Evolutionary conservation across 2,797 vertebrate species (phyloP).

Genomic region (Sebastes vulpes): DNA sequence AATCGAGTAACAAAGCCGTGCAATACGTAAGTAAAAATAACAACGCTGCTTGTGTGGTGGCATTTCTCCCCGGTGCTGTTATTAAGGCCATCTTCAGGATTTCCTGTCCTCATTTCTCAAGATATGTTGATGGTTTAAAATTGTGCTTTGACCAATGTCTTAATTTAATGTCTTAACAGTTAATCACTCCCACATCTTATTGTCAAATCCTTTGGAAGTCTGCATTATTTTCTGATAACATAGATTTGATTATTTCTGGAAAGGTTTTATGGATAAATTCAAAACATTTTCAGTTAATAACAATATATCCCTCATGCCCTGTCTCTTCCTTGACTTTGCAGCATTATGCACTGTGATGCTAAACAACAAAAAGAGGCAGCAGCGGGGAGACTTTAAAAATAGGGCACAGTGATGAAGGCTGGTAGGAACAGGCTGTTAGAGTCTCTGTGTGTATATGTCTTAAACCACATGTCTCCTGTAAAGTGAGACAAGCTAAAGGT

Average conservation of each 20-base stretch:
- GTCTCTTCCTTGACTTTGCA: neutral
- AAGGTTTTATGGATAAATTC: neutral
- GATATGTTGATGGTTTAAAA: neutral
- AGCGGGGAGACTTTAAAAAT: conserved; percentile 6
- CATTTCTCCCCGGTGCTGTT: neutral
- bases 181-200: neutral
- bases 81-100: neutral
- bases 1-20: no score
- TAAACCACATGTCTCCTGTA: conserved; percentile 10
- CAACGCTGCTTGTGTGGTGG: neutral
- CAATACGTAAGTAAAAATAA: neutral
- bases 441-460: conserved; percentile 4
- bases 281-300: neutral
- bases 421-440: conserved; percentile 34
- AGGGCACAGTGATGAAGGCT: conserved; percentile 20
- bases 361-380: neutral
- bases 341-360: neutral
- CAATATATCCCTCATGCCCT: neutral
- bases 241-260: neutral
- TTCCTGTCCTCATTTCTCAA: neutral
- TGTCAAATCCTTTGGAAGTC: neutral
- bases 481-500: conserved; percentile 1
- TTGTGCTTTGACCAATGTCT: neutral
- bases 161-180: neutral
- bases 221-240: neutral